Base-by-base conservation (phyloP, 2,888 invertebrate species). In the Aleiodes testaceus region DNA sequence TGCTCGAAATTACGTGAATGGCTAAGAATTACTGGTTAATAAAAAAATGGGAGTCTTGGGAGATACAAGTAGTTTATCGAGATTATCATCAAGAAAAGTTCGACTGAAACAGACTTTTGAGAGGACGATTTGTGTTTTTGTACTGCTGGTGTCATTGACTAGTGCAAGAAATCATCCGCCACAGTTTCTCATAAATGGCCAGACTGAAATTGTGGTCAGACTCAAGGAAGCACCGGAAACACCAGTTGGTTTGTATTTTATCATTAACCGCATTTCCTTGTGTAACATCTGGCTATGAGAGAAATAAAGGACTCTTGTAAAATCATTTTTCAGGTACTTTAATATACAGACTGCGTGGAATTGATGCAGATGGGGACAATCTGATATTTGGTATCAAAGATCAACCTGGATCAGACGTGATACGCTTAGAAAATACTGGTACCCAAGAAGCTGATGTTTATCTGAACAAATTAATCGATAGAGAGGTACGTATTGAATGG, bases 131-230 rank as follows among this genome's bases (percentile, higher is more conserved):
- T 72, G 80, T 53, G 68, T 79, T 30, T 72, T 84, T 18, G 66
- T 72, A 53, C 80, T 75, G 53, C 70, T 84, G 66, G 63, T 80
- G 75, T 73, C 79, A 44, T 74, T 77, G 12, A 81, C 82, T 71
- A 78, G 76, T 22, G 86, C 86, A 64, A 90, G 91, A 74, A 96
- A 96, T 89, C 91, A 92, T 81, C 95, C 96, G 55, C 96, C 96
- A n/a, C 91, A 94, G 75, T 97, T 97, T 88, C 90, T 95, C 71
- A 94, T 94, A 85, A 94, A 95, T 83, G 95, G 94, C 73, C 95
- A 95, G 88, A 94, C 95, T 77, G 97, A 97, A 90, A 97, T 97
- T 81, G 96, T 97, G 76, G 90, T 97, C 81, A 91, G 95, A 85
- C 89, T 97, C 83, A 95, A 95, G 88, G 97, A 97, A 89, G 96